Evolutionary conservation across 2,888 invertebrate genomes (phyloP).

Genomic region (Pseudolycoriella hygida): DNA sequence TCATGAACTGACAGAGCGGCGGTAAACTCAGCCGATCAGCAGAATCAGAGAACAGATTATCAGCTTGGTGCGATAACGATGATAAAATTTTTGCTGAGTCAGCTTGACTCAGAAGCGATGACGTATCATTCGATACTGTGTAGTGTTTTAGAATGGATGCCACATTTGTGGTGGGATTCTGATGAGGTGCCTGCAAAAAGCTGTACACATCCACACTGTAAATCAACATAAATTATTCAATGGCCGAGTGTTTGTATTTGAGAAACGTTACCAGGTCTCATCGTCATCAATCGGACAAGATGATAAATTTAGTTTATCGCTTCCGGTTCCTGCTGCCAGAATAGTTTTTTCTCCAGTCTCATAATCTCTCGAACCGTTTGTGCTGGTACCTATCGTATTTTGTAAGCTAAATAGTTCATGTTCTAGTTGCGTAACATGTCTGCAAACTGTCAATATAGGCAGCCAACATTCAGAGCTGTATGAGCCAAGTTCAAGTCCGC

Average conservation of each 20-base stretch:
- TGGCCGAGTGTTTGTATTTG: constrained; percentile 14
- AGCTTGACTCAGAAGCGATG: constrained; percentile 45
- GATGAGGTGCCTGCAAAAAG: constrained; percentile 54
- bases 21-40: constrained; percentile 73
- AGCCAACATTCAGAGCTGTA: constrained; percentile 92
- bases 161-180: constrained; percentile 36
- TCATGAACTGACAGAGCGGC: constrained; percentile 65
- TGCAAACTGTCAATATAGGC: constrained; percentile 84
- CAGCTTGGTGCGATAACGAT: constrained; percentile 75
- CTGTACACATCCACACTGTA: constrained; percentile 69
- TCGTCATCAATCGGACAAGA: constrained; percentile 49
- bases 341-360: constrained; percentile 25
- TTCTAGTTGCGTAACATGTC: constrained; percentile 82
- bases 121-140: constrained; percentile 28
- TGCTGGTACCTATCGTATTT: constrained; percentile 22
- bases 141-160: constrained; percentile 27
- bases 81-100: constrained; percentile 81
- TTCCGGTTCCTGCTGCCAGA: constrained; percentile 32
- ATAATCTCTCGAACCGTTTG: constrained; percentile 24
- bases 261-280: constrained; percentile 49
- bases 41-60: constrained; percentile 77
- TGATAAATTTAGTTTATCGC: constrained; percentile 39
- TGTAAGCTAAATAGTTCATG: constrained; percentile 78
- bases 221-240: constrained; percentile 11
- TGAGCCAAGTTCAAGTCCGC: constrained; percentile 79